Percentiles rank a stretch among this genome's conserved stretches.
phyloP scores from a whole-genome alignment of 2,888 invertebrate genomes.

The Chrysolina haemoptera region DNA sequence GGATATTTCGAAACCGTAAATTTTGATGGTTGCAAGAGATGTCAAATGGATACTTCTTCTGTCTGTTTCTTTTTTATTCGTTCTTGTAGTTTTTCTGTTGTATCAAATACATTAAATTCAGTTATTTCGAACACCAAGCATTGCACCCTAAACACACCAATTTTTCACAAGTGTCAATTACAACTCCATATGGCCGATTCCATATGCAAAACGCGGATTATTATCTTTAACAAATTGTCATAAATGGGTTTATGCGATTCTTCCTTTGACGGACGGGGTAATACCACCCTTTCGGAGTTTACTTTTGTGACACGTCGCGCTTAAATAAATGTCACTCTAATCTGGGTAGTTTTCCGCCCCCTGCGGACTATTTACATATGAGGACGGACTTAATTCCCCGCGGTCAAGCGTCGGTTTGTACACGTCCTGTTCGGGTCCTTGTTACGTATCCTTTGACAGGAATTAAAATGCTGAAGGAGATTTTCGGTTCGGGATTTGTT shows the following conservation, averaged over 20 bases:
- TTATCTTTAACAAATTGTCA: constrained; percentile 38
- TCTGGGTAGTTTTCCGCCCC: constrained; percentile 55
- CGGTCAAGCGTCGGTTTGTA: constrained; percentile 46
- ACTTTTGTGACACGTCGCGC: constrained; percentile 57
- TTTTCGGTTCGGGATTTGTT: constrained; percentile 30
- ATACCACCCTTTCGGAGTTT: constrained; percentile 53
- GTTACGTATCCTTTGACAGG: constrained; percentile 43
- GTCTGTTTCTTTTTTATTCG: too few species aligned
- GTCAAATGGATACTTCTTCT: too few species aligned
- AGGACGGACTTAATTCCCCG: constrained; percentile 44
- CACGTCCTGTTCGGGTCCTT: constrained; percentile 45
- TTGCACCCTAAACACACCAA: too few species aligned
- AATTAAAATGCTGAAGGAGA: constrained; percentile 49
- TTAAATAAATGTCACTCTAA: constrained; percentile 58
- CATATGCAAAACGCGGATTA: background rate
- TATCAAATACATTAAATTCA: too few species aligned
- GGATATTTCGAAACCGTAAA: too few species aligned
- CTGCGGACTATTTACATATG: constrained; percentile 53
- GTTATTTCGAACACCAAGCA: too few species aligned
- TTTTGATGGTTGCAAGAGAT: too few species aligned
- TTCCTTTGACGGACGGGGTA: constrained; percentile 56
- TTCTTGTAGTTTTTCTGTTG: too few species aligned
- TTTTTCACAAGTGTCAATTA: background rate
- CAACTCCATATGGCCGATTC: background rate
- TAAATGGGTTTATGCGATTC: constrained; percentile 39